Conservation (phyloP, 1,140 invertebrate species). For the Antheraea mylitta region DNA sequence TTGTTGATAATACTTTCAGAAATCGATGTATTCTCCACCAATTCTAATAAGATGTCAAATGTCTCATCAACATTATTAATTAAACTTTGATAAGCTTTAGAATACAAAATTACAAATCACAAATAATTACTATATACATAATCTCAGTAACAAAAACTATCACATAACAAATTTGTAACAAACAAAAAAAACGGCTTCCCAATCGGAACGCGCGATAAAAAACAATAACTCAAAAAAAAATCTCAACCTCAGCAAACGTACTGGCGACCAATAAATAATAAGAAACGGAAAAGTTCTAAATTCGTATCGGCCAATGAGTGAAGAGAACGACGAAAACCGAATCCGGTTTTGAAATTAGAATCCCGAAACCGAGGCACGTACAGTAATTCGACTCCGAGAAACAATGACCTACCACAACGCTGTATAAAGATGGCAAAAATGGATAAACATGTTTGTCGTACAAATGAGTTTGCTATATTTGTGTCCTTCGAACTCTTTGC, state of each 20-base stretch:
- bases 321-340: constrained; percentile 16
- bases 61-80: too few relatives aligned
- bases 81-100: too few relatives aligned
- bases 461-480: background rate
- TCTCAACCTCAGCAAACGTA: background rate
- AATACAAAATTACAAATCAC: too few relatives aligned
- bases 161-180: too few relatives aligned
- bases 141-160: too few relatives aligned
- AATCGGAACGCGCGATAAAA: background rate
- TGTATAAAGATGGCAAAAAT: background rate
- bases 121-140: too few relatives aligned
- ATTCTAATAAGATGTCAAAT: too few relatives aligned
- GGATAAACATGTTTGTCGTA: background rate
- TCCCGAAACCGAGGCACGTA: constrained; percentile 38
- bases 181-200: background rate
- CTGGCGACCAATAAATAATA: constrained; percentile 23
- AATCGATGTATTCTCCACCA: too few relatives aligned
- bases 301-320: constrained; percentile 10
- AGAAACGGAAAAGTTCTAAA: constrained; percentile 13
- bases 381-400: background rate
- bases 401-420: constrained; percentile 52
- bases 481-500: too few relatives aligned
- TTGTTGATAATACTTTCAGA: too few relatives aligned
- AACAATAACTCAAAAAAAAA: background rate
- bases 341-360: constrained; percentile 56